Conservation (phyloP, 2,888 invertebrate genomes). For the Drosophila tanythrix region DNA sequence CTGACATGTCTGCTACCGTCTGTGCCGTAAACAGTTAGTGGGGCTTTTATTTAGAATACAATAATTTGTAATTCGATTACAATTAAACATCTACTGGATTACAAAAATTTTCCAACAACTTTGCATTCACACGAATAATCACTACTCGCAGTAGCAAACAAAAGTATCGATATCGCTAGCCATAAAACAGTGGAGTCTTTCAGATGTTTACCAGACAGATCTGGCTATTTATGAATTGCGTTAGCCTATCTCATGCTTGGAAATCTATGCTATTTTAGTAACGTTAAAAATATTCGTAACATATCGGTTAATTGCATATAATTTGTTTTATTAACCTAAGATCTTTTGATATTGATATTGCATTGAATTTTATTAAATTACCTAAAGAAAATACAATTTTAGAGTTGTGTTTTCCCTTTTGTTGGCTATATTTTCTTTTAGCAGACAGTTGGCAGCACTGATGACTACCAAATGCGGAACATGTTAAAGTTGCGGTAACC, state of each 20-base stretch:
- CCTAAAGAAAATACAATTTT: background rate
- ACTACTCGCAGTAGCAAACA: constrained; percentile 22
- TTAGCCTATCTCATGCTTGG: background rate
- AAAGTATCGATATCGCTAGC: constrained; percentile 20
- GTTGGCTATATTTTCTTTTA: background rate
- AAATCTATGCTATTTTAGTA: background rate
- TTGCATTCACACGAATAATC: constrained; percentile 42
- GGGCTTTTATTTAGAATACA: constrained; percentile 50
- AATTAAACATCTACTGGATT: constrained; percentile 33
- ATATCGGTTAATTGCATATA: background rate
- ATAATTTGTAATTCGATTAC: constrained; percentile 33
- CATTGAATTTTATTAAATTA: background rate
- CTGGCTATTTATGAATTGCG: background rate
- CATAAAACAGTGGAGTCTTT: background rate
- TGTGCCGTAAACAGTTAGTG: constrained; percentile 20
- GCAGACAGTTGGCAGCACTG: background rate
- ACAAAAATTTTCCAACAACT: constrained; percentile 44
- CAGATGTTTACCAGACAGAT: too few relatives aligned
- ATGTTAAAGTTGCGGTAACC: constrained; percentile 14
- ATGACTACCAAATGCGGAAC: background rate
- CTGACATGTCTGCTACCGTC: constrained; percentile 69
- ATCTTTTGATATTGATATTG: background rate
- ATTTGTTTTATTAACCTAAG: background rate
- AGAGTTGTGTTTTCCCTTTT: background rate
- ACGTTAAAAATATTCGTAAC: background rate